phyloP scores from a whole-genome alignment of 2,113 vertebrate species.

The Dasypus novemcinctus region DNA sequence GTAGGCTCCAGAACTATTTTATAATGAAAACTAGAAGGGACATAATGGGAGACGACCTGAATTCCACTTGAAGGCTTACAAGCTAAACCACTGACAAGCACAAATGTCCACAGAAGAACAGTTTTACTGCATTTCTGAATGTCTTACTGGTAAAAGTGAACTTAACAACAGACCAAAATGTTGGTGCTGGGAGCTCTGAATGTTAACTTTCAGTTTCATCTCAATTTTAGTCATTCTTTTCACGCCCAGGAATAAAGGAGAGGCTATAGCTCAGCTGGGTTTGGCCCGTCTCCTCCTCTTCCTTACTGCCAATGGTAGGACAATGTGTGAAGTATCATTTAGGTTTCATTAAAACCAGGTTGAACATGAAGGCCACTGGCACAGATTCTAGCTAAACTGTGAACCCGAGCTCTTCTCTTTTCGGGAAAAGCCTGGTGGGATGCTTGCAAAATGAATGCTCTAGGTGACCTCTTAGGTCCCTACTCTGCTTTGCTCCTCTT shows the following conservation, averaged over 20 bases:
- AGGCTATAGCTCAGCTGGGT: background rate
- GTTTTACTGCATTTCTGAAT: background rate
- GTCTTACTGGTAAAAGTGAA: background rate
- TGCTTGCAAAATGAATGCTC: constrained; percentile 29
- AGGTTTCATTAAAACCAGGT: background rate
- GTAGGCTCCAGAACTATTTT: background rate
- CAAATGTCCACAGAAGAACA: background rate
- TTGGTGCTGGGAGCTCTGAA: background rate
- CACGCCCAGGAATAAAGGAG: background rate
- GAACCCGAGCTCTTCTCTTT: background rate
- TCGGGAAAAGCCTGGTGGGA: constrained; percentile 25
- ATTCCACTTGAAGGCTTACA: background rate
- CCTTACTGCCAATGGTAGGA: background rate
- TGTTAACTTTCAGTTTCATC: background rate
- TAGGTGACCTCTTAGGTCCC: constrained; percentile 53
- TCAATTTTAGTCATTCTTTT: constrained; percentile 48
- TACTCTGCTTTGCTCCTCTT: constrained; percentile 35
- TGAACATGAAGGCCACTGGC: background rate
- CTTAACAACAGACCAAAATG: background rate
- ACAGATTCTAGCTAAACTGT: background rate
- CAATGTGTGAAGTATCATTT: background rate
- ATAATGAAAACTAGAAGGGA: background rate
- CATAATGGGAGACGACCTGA: background rate
- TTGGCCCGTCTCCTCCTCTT: background rate
- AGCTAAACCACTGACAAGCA: background rate